phyloP scores from a whole-genome alignment of 2,888 invertebrate species.

The Spatulosminthurus flaviceps region DNA sequence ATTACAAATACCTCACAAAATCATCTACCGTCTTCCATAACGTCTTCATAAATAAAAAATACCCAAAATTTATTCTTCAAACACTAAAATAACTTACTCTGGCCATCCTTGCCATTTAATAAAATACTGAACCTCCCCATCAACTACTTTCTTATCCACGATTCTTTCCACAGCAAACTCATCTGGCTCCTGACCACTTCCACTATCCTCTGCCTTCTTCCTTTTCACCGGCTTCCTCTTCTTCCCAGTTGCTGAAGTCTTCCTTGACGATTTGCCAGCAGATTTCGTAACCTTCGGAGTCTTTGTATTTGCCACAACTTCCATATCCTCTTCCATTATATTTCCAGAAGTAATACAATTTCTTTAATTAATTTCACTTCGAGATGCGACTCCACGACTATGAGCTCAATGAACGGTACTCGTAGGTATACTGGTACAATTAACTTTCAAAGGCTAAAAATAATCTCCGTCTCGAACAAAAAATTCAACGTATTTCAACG shows the following conservation, averaged over 20 bases:
- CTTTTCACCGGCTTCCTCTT: conserved; percentile 23
- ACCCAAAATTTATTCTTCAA: background rate
- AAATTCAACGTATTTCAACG: too few relatives aligned
- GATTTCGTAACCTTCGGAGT: background rate
- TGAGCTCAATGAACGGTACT: too few relatives aligned
- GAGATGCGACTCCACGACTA: too few relatives aligned
- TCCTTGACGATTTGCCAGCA: background rate
- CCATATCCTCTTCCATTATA: background rate
- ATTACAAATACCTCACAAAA: conserved; percentile 18
- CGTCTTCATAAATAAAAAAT: background rate
- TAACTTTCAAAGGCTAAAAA: too few relatives aligned
- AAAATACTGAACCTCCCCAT: conserved; percentile 39
- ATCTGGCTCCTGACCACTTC: conserved; percentile 34
- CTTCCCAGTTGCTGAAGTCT: background rate
- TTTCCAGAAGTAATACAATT: too few relatives aligned
- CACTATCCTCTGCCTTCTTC: conserved; percentile 24
- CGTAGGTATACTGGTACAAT: too few relatives aligned
- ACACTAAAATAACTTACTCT: conserved; percentile 17
- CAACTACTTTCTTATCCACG: conserved; percentile 31
- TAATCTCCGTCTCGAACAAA: too few relatives aligned
- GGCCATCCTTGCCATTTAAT: conserved; percentile 45
- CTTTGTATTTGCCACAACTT: background rate
- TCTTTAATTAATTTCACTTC: too few relatives aligned
- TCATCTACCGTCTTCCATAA: background rate
- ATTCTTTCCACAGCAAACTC: conserved; percentile 41